Evolutionary conservation across 2,888 invertebrate species (phyloP).

Genomic region (Phytoseiulus persimilis): DNA sequence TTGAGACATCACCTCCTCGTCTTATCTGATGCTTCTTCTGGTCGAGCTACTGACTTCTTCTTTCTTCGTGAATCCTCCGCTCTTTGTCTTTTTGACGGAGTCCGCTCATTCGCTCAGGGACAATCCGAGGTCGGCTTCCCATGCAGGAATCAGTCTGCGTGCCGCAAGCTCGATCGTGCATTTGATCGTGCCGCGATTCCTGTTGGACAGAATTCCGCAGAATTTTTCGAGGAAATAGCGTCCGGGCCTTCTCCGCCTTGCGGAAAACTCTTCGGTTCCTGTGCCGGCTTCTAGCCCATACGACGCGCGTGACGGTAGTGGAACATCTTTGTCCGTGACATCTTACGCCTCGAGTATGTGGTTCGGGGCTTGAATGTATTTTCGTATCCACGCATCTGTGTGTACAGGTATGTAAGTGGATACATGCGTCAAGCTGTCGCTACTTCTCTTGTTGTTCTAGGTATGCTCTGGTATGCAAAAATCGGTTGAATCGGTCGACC

Average conservation of each 20-base stretch:
- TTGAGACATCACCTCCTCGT: slow-evolving; percentile 5
- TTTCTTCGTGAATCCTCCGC: neutral
- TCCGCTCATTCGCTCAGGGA: too few relatives aligned
- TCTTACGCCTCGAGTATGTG: too few relatives aligned
- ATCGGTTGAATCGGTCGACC: neutral
- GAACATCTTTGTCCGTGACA: too few relatives aligned
- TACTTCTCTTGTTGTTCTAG: neutral
- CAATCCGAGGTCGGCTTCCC: too few relatives aligned
- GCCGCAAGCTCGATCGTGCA: neutral
- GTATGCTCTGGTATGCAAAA: neutral
- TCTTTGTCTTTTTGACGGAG: neutral
- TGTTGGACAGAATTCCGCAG: neutral
- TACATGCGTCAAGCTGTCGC: neutral
- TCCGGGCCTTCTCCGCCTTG: too few relatives aligned
- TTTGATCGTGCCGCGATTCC: neutral
- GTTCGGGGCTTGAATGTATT: neutral
- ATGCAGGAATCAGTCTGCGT: too few relatives aligned
- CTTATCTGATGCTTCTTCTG: slow-evolving; percentile 5
- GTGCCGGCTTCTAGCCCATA: too few relatives aligned
- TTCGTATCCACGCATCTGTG: neutral
- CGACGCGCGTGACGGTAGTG: too few relatives aligned
- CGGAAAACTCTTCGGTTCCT: too few relatives aligned
- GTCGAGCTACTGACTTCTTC: neutral
- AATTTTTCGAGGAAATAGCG: too few relatives aligned
- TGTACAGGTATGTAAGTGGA: neutral